These are phyloP conservation scores for Lithosia quadra DNA, from an alignment of 2,888 invertebrate genomes.

Conservation along the genomic window DNA sequence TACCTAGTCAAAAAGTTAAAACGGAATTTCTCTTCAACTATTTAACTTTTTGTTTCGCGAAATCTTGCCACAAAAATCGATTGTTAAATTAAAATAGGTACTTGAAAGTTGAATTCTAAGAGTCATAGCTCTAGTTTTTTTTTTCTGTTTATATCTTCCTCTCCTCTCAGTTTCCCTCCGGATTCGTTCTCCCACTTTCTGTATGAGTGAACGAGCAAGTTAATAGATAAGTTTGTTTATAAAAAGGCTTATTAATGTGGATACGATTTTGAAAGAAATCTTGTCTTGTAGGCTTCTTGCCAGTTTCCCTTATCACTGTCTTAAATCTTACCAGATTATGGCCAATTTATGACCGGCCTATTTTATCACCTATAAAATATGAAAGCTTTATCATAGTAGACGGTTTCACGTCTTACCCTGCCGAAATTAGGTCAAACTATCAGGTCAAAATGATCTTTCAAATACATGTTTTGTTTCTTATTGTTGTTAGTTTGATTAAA, in stretches of 20 bases:
- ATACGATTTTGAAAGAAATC: not conserved
- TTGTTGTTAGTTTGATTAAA: not conserved
- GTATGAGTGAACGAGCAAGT: too few species aligned
- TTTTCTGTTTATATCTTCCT: too few species aligned
- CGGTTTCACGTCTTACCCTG: slow-evolving; percentile 6
- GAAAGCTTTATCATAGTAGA: not conserved
- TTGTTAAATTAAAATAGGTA: too few species aligned
- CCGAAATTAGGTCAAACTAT: slow-evolving; percentile 12
- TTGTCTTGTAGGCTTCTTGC: not conserved
- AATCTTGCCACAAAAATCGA: too few species aligned
- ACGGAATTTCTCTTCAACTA: too few species aligned
- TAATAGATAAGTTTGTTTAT: too few species aligned
- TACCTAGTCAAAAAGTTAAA: too few species aligned
- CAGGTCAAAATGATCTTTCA: slow-evolving; percentile 16
- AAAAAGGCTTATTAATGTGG: not conserved
- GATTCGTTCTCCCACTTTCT: too few species aligned
- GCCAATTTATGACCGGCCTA: not conserved
- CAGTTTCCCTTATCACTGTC: not conserved
- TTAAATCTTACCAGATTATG: not conserved
- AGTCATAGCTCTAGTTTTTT: too few species aligned
- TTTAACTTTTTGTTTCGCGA: too few species aligned
- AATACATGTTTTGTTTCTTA: not conserved
- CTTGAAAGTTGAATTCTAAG: too few species aligned
- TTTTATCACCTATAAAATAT: slow-evolving; percentile 7
- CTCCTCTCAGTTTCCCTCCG: too few species aligned